Conservation (phyloP, 30 jellyfish, hydroid and myxozoan genomes). For the Aurelia aurita region DNA sequence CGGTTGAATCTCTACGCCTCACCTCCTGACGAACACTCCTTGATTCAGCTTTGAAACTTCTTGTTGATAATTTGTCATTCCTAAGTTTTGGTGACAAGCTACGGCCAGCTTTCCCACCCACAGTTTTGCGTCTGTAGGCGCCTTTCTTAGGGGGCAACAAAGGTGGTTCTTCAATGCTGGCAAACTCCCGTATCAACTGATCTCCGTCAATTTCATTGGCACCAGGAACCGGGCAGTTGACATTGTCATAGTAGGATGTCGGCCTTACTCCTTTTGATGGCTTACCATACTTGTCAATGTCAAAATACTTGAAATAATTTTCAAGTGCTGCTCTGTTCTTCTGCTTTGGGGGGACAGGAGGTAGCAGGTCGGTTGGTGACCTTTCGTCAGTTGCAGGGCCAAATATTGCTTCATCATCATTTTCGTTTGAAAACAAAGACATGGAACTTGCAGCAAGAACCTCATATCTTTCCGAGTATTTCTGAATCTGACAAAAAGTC, state of each 20-base stretch:
- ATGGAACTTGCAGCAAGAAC: slow-evolving; percentile 81
- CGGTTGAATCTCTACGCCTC: slow-evolving; percentile 84
- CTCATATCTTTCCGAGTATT: slow-evolving; percentile 83
- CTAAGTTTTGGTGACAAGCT: slow-evolving; percentile 63
- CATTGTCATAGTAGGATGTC: slow-evolving; percentile 89
- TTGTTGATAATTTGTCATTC: slow-evolving; percentile 41
- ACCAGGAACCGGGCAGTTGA: slow-evolving; percentile 91
- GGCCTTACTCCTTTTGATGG: slow-evolving; percentile 89
- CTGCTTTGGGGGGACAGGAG: slow-evolving; percentile 92
- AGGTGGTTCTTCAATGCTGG: slow-evolving; percentile 79
- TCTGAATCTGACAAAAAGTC: slow-evolving; percentile 77
- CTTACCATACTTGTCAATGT: slow-evolving; percentile 84
- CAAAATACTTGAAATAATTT: slow-evolving; percentile 72
- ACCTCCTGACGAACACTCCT: slow-evolving; percentile 64
- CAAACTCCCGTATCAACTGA: slow-evolving; percentile 51
- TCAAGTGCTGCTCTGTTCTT: slow-evolving; percentile 58
- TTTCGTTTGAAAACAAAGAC: slow-evolving; percentile 86
- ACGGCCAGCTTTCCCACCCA: not conserved
- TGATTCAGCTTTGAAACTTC: slow-evolving; percentile 51
- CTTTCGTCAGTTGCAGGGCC: slow-evolving; percentile 56
- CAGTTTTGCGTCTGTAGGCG: slow-evolving; percentile 37
- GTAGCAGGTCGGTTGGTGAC: slow-evolving; percentile 50
- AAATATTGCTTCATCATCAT: slow-evolving; percentile 81
- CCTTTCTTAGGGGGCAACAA: slow-evolving; percentile 95
- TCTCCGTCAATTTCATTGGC: slow-evolving; percentile 89